Evolutionary conservation across 2,888 invertebrate genomes (phyloP).

Genomic region (Euphydryas editha): DNA sequence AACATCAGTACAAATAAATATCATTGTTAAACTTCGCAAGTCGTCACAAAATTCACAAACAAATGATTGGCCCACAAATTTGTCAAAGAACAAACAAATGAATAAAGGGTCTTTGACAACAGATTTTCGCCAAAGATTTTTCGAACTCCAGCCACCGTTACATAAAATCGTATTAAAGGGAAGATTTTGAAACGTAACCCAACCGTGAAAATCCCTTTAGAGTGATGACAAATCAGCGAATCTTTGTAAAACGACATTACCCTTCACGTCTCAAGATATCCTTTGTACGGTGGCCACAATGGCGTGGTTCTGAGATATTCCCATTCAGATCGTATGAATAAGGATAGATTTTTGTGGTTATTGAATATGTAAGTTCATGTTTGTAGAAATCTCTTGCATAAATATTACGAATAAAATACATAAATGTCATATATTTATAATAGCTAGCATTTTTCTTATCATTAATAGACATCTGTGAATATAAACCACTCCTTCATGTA

Average conservation of each 20-base stretch:
- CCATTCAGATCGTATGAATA: not conserved
- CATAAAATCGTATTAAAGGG: not conserved
- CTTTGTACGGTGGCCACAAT: slow-evolving; percentile 11
- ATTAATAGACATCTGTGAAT: not conserved
- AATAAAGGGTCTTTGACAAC: not conserved
- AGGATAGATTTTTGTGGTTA: not conserved
- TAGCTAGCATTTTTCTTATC: not conserved
- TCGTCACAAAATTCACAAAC: too few species aligned
- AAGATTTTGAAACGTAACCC: slow-evolving; percentile 26
- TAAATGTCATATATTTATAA: not conserved
- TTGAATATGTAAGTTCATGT: not conserved
- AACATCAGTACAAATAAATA: too few species aligned
- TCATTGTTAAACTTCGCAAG: too few species aligned
- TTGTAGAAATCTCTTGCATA: not conserved
- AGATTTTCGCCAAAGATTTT: not conserved
- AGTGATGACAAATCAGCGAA: slow-evolving; percentile 29
- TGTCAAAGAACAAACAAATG: not conserved
- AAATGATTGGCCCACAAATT: too few species aligned
- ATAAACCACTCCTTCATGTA: too few species aligned
- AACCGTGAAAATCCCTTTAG: slow-evolving; percentile 20
- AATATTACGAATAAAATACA: not conserved
- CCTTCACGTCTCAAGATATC: slow-evolving; percentile 14
- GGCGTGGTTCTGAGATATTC: not conserved
- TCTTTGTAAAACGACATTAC: slow-evolving; percentile 22
- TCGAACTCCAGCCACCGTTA: not conserved